Base-by-base conservation (phyloP, 1,140 invertebrate genomes). In the Octopus sinensis region DNA sequence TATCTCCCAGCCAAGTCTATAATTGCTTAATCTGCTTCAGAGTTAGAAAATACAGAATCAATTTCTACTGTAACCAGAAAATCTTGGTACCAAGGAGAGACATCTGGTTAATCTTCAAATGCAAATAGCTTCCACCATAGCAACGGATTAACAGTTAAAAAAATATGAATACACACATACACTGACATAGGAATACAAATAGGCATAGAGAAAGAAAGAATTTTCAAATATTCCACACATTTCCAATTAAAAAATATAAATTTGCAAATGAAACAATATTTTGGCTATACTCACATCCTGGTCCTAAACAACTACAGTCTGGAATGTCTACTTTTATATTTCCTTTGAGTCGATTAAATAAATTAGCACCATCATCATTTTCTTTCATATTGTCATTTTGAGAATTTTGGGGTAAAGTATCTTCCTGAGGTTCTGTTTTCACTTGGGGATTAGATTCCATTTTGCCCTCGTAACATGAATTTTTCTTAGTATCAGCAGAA, bases 271-370 rank as follows among this genome's bases (percentile, higher is more conserved):
- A 79, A 62, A 30, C n/a, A 43, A 78, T 17, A 54, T 53, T 30
- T 54, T 5, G 23, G 30, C 68, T 30, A 43, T 79, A 86, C 86
- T 85, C 84, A 88, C 85, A 85, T 56, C 84, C 84, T 52, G 85
- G 83, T 13, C 86, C 86, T 53, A 86, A 81, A 80, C 88, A 88
- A 75, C 54, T 78, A 85, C 88, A 88, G 4, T 81, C 79, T 5
- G 88, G 88, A 13, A 85, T 81, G 53, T 86, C 85, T 5, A 85
- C 56, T 43, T 84, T 84, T 53, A 54, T 79, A 76, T 88, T 88
- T 13, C 80, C 83, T 54, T 82, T 83, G 17, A 88, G 76, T 12
- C 86, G 79, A 52, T 85, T 81, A 53, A 81, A 77, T 12, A 84
- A 81, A 62, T 86, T 85, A 10, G 86, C 84, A 12, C 9, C 5